Base-by-base conservation (phyloP, 2,797 vertebrate species). In the Arnoldichthys spilopterus region DNA sequence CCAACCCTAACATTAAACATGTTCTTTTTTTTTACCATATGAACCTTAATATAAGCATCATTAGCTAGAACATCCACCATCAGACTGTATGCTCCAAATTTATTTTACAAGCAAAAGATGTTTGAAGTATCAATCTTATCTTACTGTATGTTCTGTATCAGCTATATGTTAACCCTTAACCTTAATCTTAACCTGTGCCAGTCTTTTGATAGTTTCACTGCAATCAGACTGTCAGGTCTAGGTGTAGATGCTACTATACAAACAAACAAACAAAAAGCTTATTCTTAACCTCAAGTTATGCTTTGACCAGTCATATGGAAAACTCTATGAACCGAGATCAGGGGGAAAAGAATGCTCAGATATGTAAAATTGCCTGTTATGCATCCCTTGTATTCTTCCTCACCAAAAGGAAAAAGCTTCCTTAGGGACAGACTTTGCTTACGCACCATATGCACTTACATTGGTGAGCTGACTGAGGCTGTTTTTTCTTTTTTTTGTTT, bases 361-460 rank as follows among this genome's bases (percentile, higher is more conserved):
- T 54, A 18, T 62, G 43, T 67, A 20, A 30, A 34, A 32, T 66
- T 37, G 71, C 49, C 22, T 53, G 56, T 54, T 68, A 43, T 73
- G n/a, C 59, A 82, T 67, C 47, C 34, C 22, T 67, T 22, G 7
- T 70, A 51, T 63, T 45, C 24, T 26, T 40, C 47, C 15, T 59
- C 26, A 54, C 45, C 32, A 70, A 53, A 71, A 67, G 62, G 30
- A 70, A 71, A 71, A 40, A 32, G 32, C 30, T 66, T 72, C 64
- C 78, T 81, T 56, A 20, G 62, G 72, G 68, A 70, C 28, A 32
- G 11, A 22, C 63, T 67, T 34, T 47, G 67, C 58, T 58, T 56
- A 67, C 15, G 30, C 72, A 61, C 45, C 45, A 51, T 51, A 37
- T 74, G 70, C n/a, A 15, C 47, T 67, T 28, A 49, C 34, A 7